These are phyloP conservation scores for Momotus momota DNA, from an alignment of 2,797 vertebrate genomes.

Conservation along the genomic window DNA sequence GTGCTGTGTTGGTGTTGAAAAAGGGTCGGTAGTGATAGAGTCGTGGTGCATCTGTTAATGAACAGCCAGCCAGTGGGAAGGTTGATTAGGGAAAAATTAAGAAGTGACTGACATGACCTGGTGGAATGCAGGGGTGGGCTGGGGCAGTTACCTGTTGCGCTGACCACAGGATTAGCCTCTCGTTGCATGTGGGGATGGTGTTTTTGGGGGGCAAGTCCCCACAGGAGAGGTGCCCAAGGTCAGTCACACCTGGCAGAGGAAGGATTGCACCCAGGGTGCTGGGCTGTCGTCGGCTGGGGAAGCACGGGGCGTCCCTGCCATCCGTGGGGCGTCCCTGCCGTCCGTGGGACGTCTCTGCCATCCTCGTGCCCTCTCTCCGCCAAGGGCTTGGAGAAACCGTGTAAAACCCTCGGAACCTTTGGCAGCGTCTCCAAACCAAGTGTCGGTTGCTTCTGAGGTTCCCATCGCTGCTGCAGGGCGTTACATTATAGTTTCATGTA, in stretches of 20 bases:
- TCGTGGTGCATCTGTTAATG: rapidly evolving
- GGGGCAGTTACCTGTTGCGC: background rate
- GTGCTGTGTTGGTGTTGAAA: background rate
- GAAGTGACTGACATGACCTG: rapidly evolving
- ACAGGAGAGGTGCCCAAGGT: rapidly evolving
- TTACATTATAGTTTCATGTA: background rate
- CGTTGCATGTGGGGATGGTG: rapidly evolving
- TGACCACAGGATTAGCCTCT: rapidly evolving
- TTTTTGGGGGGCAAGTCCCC: background rate
- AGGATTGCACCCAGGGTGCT: background rate
- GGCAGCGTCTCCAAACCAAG: background rate
- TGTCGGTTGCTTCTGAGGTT: background rate
- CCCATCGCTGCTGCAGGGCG: background rate
- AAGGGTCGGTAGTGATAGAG: background rate
- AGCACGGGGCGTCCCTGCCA: background rate
- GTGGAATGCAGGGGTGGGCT: background rate
- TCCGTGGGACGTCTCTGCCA: too few species aligned
- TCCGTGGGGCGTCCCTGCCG: too few species aligned
- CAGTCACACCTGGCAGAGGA: rapidly evolving
- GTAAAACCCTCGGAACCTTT: background rate
- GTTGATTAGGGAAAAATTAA: rapidly evolving
- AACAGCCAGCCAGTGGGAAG: background rate
- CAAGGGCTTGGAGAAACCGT: rapidly evolving
- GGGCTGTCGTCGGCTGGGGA: rapidly evolving
- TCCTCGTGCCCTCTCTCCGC: rapidly evolving